Conservation (phyloP, 1,140 invertebrate species). For the Camponotus pennsylvanicus region DNA sequence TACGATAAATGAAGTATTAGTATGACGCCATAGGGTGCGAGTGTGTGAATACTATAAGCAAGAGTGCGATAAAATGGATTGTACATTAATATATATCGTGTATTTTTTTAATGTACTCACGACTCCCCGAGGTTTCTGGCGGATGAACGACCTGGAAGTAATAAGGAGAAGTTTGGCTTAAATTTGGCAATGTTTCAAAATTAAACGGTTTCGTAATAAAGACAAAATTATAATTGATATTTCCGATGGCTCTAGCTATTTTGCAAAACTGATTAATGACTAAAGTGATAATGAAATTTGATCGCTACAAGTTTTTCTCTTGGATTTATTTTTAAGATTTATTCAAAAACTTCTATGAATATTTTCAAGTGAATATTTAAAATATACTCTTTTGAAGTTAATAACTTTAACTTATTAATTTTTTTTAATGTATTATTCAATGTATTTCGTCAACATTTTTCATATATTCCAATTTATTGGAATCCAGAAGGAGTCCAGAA, state of each 20-base stretch:
- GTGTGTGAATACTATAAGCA: conserved; percentile 42
- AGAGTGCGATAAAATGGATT: conserved; percentile 33
- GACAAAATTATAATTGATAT: background rate
- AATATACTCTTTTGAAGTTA: background rate
- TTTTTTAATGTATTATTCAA: too few species aligned
- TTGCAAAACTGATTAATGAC: background rate
- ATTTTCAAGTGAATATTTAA: background rate
- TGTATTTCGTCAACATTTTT: background rate
- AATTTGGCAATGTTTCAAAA: background rate
- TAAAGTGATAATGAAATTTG: background rate
- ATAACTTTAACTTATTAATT: background rate
- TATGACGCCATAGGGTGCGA: conserved; percentile 70
- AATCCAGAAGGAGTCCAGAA: background rate
- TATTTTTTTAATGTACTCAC: conserved; percentile 79
- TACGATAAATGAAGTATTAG: conserved; percentile 73
- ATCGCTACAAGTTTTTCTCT: background rate
- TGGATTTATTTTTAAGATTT: background rate
- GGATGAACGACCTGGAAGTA: conserved; percentile 80
- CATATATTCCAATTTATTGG: background rate
- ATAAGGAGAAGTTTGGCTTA: conserved; percentile 43
- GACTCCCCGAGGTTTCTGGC: conserved; percentile 83
- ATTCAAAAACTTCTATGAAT: background rate
- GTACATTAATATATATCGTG: background rate
- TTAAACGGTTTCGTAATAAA: background rate
- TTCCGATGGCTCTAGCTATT: background rate